phyloP scores from a whole-genome alignment of 2,797 vertebrate species.

The Hafferia zeledoni region DNA sequence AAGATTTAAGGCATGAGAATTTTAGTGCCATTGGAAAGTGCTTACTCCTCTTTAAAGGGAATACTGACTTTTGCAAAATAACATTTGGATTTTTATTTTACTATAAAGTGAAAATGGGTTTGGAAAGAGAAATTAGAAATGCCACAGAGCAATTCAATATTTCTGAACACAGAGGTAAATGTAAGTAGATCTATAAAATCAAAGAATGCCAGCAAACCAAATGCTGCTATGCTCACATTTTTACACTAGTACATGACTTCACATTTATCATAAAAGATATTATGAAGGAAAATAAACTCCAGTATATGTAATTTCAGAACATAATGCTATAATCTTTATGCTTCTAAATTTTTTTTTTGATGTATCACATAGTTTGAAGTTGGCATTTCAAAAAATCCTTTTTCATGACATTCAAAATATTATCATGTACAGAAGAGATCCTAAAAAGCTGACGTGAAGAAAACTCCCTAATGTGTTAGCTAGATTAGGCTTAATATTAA shows the following conservation, averaged over 20 bases:
- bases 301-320: slow-evolving; percentile 1
- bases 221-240: not conserved
- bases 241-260: not conserved
- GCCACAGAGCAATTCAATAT: not conserved
- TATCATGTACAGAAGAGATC: not conserved
- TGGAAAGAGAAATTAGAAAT: not conserved
- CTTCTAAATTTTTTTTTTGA: not conserved
- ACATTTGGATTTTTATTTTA: not conserved
- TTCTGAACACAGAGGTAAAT: not conserved
- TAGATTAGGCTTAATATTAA: not conserved
- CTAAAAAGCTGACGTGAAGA: not conserved
- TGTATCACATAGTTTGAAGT: not conserved
- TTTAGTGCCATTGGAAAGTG: not conserved
- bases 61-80: not conserved
- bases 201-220: not conserved
- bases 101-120: not conserved
- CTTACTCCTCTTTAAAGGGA: not conserved
- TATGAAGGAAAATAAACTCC: slow-evolving; percentile 21
- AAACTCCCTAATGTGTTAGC: not conserved
- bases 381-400: not conserved
- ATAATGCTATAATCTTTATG: slow-evolving; percentile 17
- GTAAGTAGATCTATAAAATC: slow-evolving; percentile 16
- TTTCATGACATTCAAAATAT: not conserved
- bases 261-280: not conserved
- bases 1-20: not conserved